Base-by-base conservation (phyloP, 2,888 invertebrate species). In the Disparrhopalites patrizii region DNA sequence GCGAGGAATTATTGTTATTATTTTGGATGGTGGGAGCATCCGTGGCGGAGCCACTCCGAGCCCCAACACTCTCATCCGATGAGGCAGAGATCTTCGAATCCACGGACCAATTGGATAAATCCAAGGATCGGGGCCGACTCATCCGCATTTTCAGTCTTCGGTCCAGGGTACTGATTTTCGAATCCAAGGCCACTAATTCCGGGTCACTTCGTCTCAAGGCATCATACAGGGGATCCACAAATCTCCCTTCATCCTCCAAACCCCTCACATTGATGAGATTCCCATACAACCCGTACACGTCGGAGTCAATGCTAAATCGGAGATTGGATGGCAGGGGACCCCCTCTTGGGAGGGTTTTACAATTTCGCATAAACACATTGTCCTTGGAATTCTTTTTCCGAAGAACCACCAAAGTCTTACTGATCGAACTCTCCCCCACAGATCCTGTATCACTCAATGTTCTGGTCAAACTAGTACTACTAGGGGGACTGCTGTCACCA, bases 231-330 rank as follows among this genome's bases (percentile, higher is more conserved):
- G 87, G 85, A 65, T 87, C 86, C 1, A 74, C 73, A 1, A 86
- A 86, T 69, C 87, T 86, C 4, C 85, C 85, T 71, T 88, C 88
- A n/a, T 88, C 89, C 64, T 89, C 91, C 75, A 91, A 90, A 77
- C 92, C 91, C 77, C 89, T 90, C 0, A 91, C 88, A 78, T 91
- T 91, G 85, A 94, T 91, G 65, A 94, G 81, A 77, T 93, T 92
- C 1, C 90, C 91, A 77, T 93, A 94, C 1, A 94, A 81, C 0
- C 92, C 93, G 77, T 93, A 93, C 0, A 93, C 91, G 79, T 93
- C 92, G 77, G 90, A 91, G 63, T 82, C 82, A 61, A 83, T 82
- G 62, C 86, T 85, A 31, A 71, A 74, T 51, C 72, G 65, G 8
- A 68, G 56, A 65, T 65, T 69, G 23, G 69, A 68, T 18, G 73